These are phyloP conservation scores for Psittacula derbiana DNA, from an alignment of 2,797 vertebrate species.

Conservation along the genomic window DNA sequence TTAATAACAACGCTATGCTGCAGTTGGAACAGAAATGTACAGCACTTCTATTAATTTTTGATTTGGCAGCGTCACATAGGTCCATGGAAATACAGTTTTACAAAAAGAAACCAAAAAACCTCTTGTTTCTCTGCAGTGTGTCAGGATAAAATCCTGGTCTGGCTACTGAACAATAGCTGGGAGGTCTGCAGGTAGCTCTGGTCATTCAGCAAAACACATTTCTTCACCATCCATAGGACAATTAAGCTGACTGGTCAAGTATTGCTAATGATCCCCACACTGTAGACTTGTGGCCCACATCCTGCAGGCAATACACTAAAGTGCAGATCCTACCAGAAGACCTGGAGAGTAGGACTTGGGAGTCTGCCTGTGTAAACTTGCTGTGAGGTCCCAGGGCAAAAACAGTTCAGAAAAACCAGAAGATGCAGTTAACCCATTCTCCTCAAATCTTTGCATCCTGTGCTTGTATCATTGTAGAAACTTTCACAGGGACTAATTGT, in stretches of 20 bases:
- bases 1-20: not conserved
- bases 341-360: not conserved
- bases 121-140: not conserved
- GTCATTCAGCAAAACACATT: not conserved
- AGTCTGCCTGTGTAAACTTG: not conserved
- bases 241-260: not conserved
- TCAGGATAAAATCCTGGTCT: not conserved
- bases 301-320: not conserved
- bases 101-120: not conserved
- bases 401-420: not conserved
- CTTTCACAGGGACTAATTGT: not conserved
- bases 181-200: not conserved
- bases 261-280: not conserved
- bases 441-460: not conserved
- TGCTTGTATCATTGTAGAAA: not conserved
- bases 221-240: not conserved
- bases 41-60: not conserved
- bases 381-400: not conserved
- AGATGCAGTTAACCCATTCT: not conserved
- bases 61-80: not conserved
- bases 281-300: not conserved
- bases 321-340: not conserved
- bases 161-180: not conserved
- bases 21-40: not conserved
- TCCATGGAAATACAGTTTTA: not conserved